Evolutionary conservation across 2,888 invertebrate genomes (phyloP).

Genomic region (Callinectes sapidus): DNA sequence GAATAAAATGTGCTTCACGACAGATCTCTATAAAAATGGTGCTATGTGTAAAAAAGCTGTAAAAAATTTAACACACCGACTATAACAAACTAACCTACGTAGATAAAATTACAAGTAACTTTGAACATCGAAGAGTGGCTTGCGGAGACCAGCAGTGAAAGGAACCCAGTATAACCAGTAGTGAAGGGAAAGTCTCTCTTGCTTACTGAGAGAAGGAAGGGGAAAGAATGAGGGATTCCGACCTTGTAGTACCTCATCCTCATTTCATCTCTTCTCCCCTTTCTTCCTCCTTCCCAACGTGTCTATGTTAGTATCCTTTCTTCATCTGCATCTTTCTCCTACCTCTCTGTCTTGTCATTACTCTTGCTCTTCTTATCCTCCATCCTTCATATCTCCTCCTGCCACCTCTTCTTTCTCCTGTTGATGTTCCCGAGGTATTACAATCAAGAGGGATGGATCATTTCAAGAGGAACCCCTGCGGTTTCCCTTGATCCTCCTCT

Average conservation of each 20-base stretch:
- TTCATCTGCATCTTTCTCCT: not conserved
- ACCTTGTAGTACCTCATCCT: not conserved
- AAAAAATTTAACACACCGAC: not conserved
- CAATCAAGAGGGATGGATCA: not conserved
- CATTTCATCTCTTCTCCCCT: not conserved
- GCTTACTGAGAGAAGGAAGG: not conserved
- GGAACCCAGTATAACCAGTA: not conserved
- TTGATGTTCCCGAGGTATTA: not conserved
- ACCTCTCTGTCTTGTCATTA: not conserved
- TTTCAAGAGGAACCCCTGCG: constrained; percentile 15
- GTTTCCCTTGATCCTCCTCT: constrained; percentile 51
- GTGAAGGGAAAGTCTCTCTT: not conserved
- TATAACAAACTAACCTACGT: not conserved
- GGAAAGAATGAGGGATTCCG: not conserved
- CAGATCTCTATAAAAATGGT: not conserved
- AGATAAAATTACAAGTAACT: not conserved
- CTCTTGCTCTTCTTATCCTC: not conserved
- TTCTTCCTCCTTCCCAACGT: not conserved
- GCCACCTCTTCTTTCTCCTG: not conserved
- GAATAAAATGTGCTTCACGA: not conserved
- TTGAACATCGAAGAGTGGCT: not conserved
- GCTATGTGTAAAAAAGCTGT: constrained; percentile 10
- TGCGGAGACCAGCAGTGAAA: not conserved
- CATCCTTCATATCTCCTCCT: not conserved
- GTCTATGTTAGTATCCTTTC: not conserved